Evolutionary conservation across 2,113 vertebrate genomes (phyloP), one percentile per base, ranked within the genome.

Genomic region (Eupsittula cactorum): DNA sequence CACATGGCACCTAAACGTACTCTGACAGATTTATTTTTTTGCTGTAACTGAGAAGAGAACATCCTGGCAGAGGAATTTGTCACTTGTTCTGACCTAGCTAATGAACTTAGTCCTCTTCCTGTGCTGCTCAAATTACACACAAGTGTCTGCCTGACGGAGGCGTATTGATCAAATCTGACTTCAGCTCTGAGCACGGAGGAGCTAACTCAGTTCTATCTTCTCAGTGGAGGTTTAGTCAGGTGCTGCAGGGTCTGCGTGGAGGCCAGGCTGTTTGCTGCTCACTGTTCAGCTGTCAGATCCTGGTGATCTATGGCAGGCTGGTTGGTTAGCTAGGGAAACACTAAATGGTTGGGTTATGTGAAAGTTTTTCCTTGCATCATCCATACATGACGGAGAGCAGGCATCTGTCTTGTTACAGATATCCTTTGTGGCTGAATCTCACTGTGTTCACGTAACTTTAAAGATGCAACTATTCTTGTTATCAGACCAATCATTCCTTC

Each of bases 181-280:
- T 80, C 83, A 41, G 33, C 50, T 74, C 76, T 41, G 64, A 91
- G 76, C 37, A n/a, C 21, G 1, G 4, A 35, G 46, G 42, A 65
- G 49, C 31, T 41, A 25, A 49, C 39, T 82, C 74, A 42, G 14
- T 55, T 44, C 5, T 0, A 4, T 28, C 77, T 46, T 15, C 0
- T 3, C 3, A 0, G 0, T 23, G 13, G n/a, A 77, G n/a, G 24
- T 42, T 81, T 75, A 12, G 52, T 50, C 33, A 29, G 24, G 28
- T 3, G 5, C 35, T 2, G 7, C 1, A 3, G 33, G 49, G 20
- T 57, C 64, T 92, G 53, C 55, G 46, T 0, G 0, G 28, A 37
- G 55, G 28, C 31, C 0, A 0, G 20, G 42, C 62, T 90, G 15
- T 65, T 83, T 63, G 55, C 84, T 78, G 41, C 64, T 46, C 62